phyloP scores from a whole-genome alignment of 1,140 invertebrate species.

The Triops cancriformis region DNA sequence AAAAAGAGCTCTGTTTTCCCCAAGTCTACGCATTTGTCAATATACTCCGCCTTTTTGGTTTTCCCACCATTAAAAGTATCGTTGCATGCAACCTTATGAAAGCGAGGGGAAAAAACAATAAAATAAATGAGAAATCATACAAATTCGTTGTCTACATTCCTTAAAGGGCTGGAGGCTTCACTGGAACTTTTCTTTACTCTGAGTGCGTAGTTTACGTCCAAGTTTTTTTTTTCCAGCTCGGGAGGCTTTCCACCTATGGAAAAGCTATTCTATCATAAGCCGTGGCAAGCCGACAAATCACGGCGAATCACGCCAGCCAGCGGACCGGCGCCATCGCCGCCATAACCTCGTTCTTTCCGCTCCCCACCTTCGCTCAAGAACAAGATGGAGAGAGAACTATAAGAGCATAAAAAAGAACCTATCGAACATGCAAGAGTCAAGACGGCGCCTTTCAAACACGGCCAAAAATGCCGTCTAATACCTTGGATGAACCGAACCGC shows the following conservation, averaged over 20 bases:
- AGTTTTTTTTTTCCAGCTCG: background rate
- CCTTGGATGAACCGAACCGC: background rate
- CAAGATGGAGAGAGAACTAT: background rate
- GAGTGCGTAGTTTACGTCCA: background rate
- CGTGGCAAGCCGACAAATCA: background rate
- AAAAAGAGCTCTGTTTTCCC: background rate
- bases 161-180: background rate
- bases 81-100: background rate
- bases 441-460: background rate
- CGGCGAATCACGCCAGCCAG: background rate
- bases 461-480: background rate
- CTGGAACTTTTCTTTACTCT: no score
- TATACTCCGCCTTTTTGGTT: background rate
- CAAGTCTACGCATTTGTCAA: background rate
- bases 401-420: background rate
- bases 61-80: background rate
- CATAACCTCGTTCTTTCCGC: background rate
- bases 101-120: background rate
- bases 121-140: background rate
- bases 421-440: constrained; percentile 9
- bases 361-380: background rate
- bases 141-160: background rate
- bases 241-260: background rate
- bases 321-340: constrained; percentile 8
- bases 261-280: background rate